phyloP scores from a whole-genome alignment of 1,140 invertebrate species.

The Coboldia fuscipes region DNA sequence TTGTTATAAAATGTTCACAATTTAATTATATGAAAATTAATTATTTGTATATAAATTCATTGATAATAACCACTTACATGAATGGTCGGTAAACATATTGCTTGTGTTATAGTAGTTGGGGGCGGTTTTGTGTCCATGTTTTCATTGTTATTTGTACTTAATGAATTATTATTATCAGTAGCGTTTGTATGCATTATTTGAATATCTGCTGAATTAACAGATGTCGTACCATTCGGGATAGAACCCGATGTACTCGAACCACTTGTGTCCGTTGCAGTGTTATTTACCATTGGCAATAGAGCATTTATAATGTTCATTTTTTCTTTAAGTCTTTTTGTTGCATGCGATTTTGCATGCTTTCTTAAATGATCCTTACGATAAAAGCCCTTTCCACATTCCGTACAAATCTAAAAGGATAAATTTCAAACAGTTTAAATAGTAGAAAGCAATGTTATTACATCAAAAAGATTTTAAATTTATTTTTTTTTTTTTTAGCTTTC shows the following conservation, averaged over 20 bases:
- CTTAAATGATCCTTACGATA: constrained; percentile 64
- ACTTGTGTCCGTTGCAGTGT: too few relatives aligned
- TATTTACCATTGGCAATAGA: neutral
- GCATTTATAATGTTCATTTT: constrained; percentile 22
- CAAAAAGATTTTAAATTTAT: too few relatives aligned
- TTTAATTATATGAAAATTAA: neutral
- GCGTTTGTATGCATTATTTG: constrained; percentile 2
- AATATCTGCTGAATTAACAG: too few relatives aligned
- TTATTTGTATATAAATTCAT: neutral
- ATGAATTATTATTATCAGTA: neutral
- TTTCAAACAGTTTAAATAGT: neutral
- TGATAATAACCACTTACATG: neutral
- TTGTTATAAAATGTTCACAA: neutral
- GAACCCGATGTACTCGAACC: too few relatives aligned
- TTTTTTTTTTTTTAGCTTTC: neutral
- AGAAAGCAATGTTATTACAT: too few relatives aligned
- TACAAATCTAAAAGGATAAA: constrained; percentile 9
- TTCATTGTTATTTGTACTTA: neutral
- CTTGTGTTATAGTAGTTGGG: too few relatives aligned
- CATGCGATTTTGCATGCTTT: constrained; percentile 53
- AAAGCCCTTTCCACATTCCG: constrained; percentile 51
- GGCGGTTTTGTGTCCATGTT: neutral
- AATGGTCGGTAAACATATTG: too few relatives aligned
- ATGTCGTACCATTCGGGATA: too few relatives aligned
- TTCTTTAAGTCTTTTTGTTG: constrained; percentile 43